phyloP scores from a whole-genome alignment of 2,113 vertebrate genomes.

The Cynocephalus volans region DNA sequence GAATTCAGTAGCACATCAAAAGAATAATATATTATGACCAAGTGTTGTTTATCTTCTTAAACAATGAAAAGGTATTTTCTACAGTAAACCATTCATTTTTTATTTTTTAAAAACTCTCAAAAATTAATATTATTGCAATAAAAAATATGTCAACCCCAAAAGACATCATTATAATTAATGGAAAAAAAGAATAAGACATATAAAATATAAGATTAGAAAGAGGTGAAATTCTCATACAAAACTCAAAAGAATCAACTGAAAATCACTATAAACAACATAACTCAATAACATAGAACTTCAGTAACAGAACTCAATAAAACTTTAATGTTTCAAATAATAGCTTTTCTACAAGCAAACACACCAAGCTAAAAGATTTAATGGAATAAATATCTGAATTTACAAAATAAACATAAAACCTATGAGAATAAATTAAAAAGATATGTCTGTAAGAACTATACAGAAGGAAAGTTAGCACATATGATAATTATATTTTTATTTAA shows the following conservation, averaged over 20 bases:
- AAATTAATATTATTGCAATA: constrained; percentile 31
- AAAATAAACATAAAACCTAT: background rate
- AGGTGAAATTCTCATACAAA: background rate
- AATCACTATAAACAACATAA: background rate
- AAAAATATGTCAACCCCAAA: constrained; percentile 10
- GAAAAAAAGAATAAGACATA: background rate
- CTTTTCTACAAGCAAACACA: background rate
- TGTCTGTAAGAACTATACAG: background rate
- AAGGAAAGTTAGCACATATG: background rate
- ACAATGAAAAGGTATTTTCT: constrained; percentile 24
- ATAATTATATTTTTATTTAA: background rate
- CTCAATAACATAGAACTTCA: background rate
- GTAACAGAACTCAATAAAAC: background rate
- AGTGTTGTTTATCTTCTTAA: background rate
- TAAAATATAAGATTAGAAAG: background rate
- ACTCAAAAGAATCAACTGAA: background rate
- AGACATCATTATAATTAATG: background rate
- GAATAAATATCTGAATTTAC: background rate
- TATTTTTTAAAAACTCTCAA: background rate
- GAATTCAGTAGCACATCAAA: constrained; percentile 58
- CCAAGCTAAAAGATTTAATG: background rate
- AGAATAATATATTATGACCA: constrained; percentile 30
- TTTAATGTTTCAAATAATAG: background rate
- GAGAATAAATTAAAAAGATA: background rate
- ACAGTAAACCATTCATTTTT: background rate